These are phyloP conservation scores for Sandelia bainsii DNA, from an alignment of 2,797 vertebrate genomes.

Conservation along the genomic window DNA sequence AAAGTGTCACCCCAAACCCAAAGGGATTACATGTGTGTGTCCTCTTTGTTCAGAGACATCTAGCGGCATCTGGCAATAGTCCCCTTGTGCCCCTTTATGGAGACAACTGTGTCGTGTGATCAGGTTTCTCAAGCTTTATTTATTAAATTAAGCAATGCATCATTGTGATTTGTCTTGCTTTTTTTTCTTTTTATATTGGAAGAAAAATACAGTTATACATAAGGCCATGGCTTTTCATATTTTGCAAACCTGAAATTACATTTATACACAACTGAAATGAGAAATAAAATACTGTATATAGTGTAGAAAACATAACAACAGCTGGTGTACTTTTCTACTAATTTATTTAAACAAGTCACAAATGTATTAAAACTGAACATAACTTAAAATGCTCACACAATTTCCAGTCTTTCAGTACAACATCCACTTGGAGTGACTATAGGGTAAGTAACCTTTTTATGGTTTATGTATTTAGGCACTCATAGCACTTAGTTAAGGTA, in stretches of 20 bases:
- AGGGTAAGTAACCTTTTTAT: neutral
- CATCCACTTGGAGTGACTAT: neutral
- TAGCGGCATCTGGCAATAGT: conserved; percentile 79
- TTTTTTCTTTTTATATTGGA: conserved; percentile 8
- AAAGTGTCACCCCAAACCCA: conserved; percentile 72
- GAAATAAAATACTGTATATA: no score
- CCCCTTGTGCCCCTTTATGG: conserved; percentile 60
- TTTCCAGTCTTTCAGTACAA: neutral
- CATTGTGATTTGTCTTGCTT: conserved; percentile 64
- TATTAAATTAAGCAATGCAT: conserved; percentile 77
- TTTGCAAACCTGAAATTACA: neutral
- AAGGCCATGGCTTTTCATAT: conserved; percentile 48
- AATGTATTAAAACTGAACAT: no score
- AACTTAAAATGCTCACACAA: no score
- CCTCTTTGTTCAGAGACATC: conserved; percentile 78
- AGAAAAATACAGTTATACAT: conserved; percentile 17
- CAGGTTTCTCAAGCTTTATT: conserved; percentile 77
- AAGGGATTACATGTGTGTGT: conserved; percentile 78
- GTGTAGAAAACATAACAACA: no score
- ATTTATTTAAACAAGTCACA: neutral
- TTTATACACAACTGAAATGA: neutral
- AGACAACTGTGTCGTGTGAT: conserved; percentile 80
- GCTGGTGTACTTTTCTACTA: neutral
- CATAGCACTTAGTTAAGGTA: no score
- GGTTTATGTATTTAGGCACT: no score